Evolutionary conservation across 2,113 vertebrate genomes (phyloP), one percentile per base, ranked within the genome.

Genomic region (Pungitius pungitius): DNA sequence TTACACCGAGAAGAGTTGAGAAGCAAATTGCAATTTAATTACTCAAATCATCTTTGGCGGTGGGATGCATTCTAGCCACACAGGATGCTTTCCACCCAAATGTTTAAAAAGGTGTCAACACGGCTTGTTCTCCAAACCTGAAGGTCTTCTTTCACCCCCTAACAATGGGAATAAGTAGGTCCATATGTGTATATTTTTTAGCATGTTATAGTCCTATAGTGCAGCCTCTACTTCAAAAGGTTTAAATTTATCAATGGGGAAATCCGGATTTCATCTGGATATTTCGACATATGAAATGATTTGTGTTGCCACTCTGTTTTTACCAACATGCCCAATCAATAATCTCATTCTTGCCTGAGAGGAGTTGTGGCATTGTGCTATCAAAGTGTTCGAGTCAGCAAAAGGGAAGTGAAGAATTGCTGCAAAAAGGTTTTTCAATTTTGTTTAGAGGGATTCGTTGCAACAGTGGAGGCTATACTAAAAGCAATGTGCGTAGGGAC

Each of bases 371-470:
- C 15, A 43, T 63, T 45, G 11, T 30, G 64, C 35, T 70, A 26
- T 71, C 62, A 69, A 40, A 58, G 63, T 37, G 6, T 37, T 8
- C 15, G n/a, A 70, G 51, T 64, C 40, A 37, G 55, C 55, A 20
- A 24, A 54, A 54, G 42, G 15, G 15, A 18, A 43, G 42, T 43
- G 43, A 45, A 43, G 42, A 43, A 43, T 17, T 43, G 42, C 14
- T 14, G 14, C 15, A 43, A 43, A 43, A 17, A 18, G 17, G 42
- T 18, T 17, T 43, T 43, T 17, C 15, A 17, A 30, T 30, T 4
- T 35, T 1, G 15, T 18, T 7, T 45, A 45, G 43, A 6, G 18
- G 43, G 6, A 18, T 17, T 10, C 18, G 43, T 43, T 43, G 14
- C 15, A 43, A 14, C 15, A 1, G 17, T 20, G 8, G 15, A 45